These are phyloP conservation scores for Palaemon carinicauda DNA, from an alignment of 1,140 invertebrate genomes.

Conservation along the genomic window DNA sequence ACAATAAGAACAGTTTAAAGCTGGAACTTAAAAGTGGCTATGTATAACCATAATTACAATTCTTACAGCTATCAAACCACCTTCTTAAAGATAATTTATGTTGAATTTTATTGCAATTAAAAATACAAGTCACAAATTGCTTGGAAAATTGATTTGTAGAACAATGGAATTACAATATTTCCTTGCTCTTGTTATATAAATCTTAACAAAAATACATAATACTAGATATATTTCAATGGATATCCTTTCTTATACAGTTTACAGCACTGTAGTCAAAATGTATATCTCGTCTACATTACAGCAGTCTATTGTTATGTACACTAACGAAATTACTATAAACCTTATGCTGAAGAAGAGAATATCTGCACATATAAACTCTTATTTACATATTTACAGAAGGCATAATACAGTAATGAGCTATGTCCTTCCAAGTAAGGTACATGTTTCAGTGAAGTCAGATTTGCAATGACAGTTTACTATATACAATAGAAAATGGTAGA, in stretches of 20 bases:
- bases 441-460: neutral
- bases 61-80: too few species aligned
- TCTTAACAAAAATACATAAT: neutral
- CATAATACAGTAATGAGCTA: neutral
- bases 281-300: too few species aligned
- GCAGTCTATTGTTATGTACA: neutral
- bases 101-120: too few species aligned
- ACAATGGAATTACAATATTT: too few species aligned
- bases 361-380: neutral
- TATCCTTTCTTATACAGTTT: too few species aligned
- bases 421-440: constrained; percentile 3
- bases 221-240: neutral
- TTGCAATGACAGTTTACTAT: neutral
- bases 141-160: too few species aligned
- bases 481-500: neutral
- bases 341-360: neutral
- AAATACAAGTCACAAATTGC: too few species aligned
- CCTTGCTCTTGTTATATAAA: neutral
- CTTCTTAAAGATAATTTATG: too few species aligned
- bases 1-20: too few species aligned
- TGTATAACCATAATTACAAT: too few species aligned
- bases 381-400: neutral
- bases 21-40: too few species aligned
- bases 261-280: too few species aligned
- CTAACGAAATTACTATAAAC: neutral